Percentiles rank a stretch among this genome's conserved stretches.
phyloP scores from a whole-genome alignment of 2,113 vertebrate genomes.

The Cololabis saira region DNA sequence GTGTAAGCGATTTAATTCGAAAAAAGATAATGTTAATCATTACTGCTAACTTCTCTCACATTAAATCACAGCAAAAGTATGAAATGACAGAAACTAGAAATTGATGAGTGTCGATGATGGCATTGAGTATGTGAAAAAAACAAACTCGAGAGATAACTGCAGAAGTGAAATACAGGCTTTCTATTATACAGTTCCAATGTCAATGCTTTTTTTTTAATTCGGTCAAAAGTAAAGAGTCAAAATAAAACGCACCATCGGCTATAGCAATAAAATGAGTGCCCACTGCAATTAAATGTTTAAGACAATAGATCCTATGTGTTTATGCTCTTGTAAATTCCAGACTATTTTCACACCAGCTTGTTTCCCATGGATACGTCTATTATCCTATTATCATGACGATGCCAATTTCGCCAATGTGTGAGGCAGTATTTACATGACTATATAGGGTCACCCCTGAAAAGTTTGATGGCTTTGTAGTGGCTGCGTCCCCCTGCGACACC shows the following conservation, averaged over 20 bases:
- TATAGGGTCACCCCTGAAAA: slow-evolving; percentile 65
- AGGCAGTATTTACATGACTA: slow-evolving; percentile 81
- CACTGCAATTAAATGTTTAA: background rate
- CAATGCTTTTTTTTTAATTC: background rate
- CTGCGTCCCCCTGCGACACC: slow-evolving; percentile 47
- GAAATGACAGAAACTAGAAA: slow-evolving; percentile 54
- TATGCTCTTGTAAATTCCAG: slow-evolving; percentile 69
- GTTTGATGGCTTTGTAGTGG: slow-evolving; percentile 75
- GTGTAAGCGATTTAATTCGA: slow-evolving; percentile 50
- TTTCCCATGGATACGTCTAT: slow-evolving; percentile 77
- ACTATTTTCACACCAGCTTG: slow-evolving; percentile 73
- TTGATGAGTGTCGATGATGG: slow-evolving; percentile 22
- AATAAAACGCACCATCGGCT: background rate
- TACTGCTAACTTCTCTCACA: slow-evolving; percentile 21
- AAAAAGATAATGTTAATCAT: slow-evolving; percentile 45
- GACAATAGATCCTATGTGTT: slow-evolving; percentile 36
- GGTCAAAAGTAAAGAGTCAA: background rate
- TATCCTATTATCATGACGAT: slow-evolving; percentile 78
- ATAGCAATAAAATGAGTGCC: background rate
- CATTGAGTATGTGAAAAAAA: slow-evolving; percentile 10
- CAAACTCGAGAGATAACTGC: slow-evolving; percentile 10
- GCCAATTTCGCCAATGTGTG: slow-evolving; percentile 78
- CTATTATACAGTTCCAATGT: too few species aligned
- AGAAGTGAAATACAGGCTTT: background rate
- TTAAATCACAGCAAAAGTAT: slow-evolving; percentile 35